phyloP scores from a whole-genome alignment of 2,888 invertebrate genomes.

The Crematogaster levior region DNA sequence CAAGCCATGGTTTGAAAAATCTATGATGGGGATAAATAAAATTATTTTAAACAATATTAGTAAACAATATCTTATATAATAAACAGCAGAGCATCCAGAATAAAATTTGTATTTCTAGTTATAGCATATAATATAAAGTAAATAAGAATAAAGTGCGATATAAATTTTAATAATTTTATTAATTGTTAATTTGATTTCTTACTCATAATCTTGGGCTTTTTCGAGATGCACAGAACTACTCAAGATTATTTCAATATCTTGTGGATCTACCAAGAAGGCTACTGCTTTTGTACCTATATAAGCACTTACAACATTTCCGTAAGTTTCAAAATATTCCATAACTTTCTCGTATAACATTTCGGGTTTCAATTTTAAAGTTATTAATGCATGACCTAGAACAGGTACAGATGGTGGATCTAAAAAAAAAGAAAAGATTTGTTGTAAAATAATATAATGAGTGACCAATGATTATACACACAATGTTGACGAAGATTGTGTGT shows the following conservation, averaged over 20 bases:
- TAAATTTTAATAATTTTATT: not conserved
- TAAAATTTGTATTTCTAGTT: not conserved
- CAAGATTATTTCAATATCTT: conserved; percentile 83
- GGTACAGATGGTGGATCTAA: conserved; percentile 80
- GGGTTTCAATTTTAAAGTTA: conserved; percentile 76
- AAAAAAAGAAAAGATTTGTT: conserved; percentile 12
- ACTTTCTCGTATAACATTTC: conserved; percentile 71
- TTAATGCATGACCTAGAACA: conserved; percentile 80
- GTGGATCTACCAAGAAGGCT: conserved; percentile 80
- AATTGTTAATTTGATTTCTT: conserved; percentile 24
- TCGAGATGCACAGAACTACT: conserved; percentile 82
- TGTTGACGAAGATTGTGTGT: not conserved
- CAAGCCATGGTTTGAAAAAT: conserved; percentile 84
- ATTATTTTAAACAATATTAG: not conserved
- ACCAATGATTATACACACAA: not conserved
- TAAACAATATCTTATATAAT: not conserved
- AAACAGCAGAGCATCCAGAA: not conserved
- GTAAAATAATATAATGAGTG: not conserved
- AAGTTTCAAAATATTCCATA: conserved; percentile 66
- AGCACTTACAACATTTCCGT: conserved; percentile 79
- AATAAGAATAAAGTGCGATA: not conserved
- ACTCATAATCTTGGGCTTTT: conserved; percentile 83
- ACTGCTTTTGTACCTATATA: conserved; percentile 82
- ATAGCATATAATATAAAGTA: not conserved
- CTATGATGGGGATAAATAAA: conserved; percentile 61